A percentile compares a stretch with the other conserved stretches of the same genome.
These are phyloP conservation scores for Podarcis lilfordi DNA, from an alignment of 2,797 vertebrate genomes.

Conservation along the genomic window DNA sequence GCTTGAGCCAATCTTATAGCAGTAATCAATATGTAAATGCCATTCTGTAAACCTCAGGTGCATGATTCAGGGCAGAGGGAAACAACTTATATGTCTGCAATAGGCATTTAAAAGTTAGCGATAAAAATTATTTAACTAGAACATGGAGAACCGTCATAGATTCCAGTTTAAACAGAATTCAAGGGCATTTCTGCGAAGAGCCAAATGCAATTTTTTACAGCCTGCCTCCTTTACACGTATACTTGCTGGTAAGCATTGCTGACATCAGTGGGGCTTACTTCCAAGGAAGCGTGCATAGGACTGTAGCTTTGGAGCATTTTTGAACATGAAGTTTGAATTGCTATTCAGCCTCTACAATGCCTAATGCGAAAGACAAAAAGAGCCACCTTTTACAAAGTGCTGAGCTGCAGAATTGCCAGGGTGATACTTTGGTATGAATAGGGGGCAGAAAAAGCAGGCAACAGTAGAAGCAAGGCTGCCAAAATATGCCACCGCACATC, in stretches of 20 bases:
- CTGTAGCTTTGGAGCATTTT: not conserved
- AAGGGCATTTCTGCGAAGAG: not conserved
- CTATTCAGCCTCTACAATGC: not conserved
- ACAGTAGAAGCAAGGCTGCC: too few species aligned
- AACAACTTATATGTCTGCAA: constrained; percentile 59
- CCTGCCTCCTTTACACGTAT: not conserved
- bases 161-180: not conserved
- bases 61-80: constrained; percentile 72
- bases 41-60: constrained; percentile 71
- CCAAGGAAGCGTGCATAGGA: not conserved
- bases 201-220: not conserved
- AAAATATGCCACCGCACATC: too few species aligned
- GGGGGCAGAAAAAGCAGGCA: too few species aligned
- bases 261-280: not conserved
- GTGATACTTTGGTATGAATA: too few species aligned
- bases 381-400: not conserved
- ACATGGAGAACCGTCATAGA: not conserved
- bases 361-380: not conserved
- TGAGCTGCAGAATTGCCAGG: not conserved
- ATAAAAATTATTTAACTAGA: not conserved
- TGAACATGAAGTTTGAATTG: not conserved
- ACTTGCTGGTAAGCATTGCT: not conserved
- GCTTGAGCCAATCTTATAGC: constrained; percentile 77
- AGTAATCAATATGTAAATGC: constrained; percentile 78
- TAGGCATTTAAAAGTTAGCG: constrained; percentile 59